phyloP scores from a whole-genome alignment of 2,797 vertebrate genomes.

The Epinephelus coioides region DNA sequence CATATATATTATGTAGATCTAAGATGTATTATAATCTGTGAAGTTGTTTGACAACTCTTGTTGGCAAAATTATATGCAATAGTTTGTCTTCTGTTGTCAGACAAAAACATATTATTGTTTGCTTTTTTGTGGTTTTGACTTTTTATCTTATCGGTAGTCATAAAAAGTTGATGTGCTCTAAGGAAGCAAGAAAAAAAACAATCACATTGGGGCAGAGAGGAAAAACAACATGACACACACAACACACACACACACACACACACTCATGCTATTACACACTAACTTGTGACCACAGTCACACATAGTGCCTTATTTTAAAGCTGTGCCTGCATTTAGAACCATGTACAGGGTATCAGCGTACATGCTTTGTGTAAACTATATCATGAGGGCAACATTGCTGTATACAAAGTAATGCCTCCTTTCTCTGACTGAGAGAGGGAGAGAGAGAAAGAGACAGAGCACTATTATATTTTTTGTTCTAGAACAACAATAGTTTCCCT shows the following conservation, averaged over 20 bases:
- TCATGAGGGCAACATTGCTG: conserved; percentile 20
- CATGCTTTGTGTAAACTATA: conserved; percentile 4
- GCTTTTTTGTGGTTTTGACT: not conserved
- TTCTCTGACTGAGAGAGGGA: conserved; percentile 29
- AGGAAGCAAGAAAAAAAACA: not conserved
- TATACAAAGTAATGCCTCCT: conserved; percentile 22
- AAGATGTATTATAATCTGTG: no score
- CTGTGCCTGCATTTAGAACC: not conserved
- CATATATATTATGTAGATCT: no score
- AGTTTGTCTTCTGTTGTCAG: not conserved
- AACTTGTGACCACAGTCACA: not conserved
- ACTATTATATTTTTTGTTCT: conserved; percentile 69
- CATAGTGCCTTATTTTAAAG: not conserved
- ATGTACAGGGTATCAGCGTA: not conserved
- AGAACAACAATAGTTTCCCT: conserved; percentile 78
- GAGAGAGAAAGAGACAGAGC: conserved; percentile 35
- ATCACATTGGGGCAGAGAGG: not conserved
- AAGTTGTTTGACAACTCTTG: not conserved
- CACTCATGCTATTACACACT: not conserved
- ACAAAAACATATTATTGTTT: no score
- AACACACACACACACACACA: not conserved
- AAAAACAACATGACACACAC: not conserved
- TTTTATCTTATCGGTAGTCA: not conserved
- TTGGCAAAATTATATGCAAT: not conserved
- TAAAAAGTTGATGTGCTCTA: not conserved